A percentile compares a stretch with the other conserved stretches of the same genome.
Evolutionary conservation across 2,113 vertebrate genomes (phyloP).

Genomic region (Oreochromis niloticus): DNA sequence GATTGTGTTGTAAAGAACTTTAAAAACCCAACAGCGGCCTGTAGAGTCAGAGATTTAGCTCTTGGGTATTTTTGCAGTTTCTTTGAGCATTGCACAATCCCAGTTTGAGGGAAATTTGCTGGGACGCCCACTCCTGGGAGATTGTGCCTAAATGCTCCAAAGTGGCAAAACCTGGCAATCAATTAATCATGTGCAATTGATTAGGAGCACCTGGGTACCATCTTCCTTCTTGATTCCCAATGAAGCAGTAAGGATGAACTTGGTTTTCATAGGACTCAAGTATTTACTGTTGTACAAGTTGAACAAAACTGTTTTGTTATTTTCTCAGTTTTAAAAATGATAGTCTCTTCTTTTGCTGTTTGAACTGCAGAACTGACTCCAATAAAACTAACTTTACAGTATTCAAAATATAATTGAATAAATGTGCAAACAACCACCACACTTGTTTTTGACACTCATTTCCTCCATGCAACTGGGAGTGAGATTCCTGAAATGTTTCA

Average conservation of each 20-base stretch:
- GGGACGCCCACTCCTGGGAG: not conserved
- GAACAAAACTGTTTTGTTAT: not conserved
- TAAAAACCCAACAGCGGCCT: fast-evolving
- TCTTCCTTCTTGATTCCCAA: not conserved
- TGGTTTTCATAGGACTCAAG: not conserved
- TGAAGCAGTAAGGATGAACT: not conserved
- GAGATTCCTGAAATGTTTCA: conserved; percentile 72
- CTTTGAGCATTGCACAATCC: not conserved
- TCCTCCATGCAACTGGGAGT: conserved; percentile 32
- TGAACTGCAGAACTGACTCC: not conserved
- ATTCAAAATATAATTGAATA: not conserved
- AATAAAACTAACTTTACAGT: not conserved
- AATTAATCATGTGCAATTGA: not conserved
- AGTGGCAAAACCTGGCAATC: not conserved
- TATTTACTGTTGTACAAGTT: not conserved
- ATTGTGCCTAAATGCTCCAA: not conserved
- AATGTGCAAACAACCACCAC: not conserved
- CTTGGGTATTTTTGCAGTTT: not conserved
- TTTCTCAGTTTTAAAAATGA: not conserved
- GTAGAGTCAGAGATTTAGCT: not conserved
- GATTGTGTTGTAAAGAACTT: not conserved
- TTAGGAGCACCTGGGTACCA: not conserved
- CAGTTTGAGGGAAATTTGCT: not conserved
- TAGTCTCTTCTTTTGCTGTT: not conserved
- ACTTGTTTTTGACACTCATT: conserved; percentile 1